A percentile compares a stretch with the other conserved stretches of the same genome.
These are phyloP conservation scores for Aphodius granarius DNA, from an alignment of 2,888 invertebrate species.

Conservation along the genomic window DNA sequence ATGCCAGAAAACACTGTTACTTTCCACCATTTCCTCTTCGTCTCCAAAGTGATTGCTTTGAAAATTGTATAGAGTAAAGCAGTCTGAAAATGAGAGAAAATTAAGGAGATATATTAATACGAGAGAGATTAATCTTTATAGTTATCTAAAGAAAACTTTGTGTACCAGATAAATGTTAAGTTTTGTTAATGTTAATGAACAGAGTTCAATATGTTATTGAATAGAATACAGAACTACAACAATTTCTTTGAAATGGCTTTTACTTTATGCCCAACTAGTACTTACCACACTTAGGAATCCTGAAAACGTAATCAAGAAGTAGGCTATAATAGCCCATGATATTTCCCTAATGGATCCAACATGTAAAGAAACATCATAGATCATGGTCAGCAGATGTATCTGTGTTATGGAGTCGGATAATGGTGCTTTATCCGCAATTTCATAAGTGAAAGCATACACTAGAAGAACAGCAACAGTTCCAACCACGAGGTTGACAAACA, in stretches of 20 bases:
- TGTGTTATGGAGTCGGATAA: slow-evolving; percentile 57
- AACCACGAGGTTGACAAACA: slow-evolving; percentile 59
- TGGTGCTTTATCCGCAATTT: slow-evolving; percentile 37
- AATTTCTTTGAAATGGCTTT: no score
- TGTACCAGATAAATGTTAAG: no score
- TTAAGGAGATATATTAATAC: slow-evolving; percentile 13
- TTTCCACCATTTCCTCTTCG: slow-evolving; percentile 55
- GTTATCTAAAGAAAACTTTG: slow-evolving; percentile 12
- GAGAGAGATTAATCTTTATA: not conserved
- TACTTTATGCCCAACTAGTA: not conserved
- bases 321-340: slow-evolving; percentile 62
- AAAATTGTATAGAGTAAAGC: slow-evolving; percentile 54
- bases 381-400: slow-evolving; percentile 60
- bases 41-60: slow-evolving; percentile 54
- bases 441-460: slow-evolving; percentile 54
- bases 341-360: slow-evolving; percentile 54
- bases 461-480: slow-evolving; percentile 63
- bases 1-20: slow-evolving; percentile 50
- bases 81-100: slow-evolving; percentile 43
- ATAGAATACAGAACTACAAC: no score
- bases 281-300: slow-evolving; percentile 67
- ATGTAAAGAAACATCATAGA: slow-evolving; percentile 61
- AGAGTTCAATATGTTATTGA: no score
- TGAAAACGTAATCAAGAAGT: slow-evolving; percentile 59
- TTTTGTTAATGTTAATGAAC: no score